A percentile compares a stretch with the other conserved stretches of the same genome.
Evolutionary conservation across 2,888 invertebrate species (phyloP).

Genomic region (Drosophila austrosaltans): DNA sequence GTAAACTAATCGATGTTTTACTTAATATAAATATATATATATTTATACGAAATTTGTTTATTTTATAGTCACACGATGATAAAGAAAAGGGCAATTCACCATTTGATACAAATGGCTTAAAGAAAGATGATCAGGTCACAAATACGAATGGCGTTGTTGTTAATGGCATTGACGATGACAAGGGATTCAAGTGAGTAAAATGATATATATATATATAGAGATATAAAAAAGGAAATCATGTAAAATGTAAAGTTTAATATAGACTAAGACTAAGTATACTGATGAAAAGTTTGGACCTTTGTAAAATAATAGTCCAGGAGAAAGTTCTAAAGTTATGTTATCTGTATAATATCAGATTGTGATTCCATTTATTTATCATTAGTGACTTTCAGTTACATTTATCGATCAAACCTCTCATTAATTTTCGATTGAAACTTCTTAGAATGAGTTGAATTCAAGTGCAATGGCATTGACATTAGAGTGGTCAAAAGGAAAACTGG

Average conservation of each 20-base stretch:
- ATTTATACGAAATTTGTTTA: conserved; percentile 4
- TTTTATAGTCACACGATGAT: conserved; percentile 83
- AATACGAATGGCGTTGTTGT: conserved; percentile 86
- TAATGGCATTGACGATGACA: conserved; percentile 93
- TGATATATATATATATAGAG: conserved; percentile 17
- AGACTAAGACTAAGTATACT: too few species aligned
- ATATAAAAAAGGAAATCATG: background rate
- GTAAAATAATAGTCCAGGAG: too few species aligned
- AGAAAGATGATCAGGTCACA: conserved; percentile 85
- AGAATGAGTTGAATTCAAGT: background rate
- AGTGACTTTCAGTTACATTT: too few species aligned
- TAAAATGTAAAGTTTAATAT: background rate
- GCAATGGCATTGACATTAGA: conserved; percentile 84
- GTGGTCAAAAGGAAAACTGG: conserved; percentile 73
- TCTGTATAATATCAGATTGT: too few species aligned
- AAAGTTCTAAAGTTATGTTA: too few species aligned
- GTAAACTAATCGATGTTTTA: conserved; percentile 58
- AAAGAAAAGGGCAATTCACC: conserved; percentile 86
- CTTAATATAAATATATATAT: background rate
- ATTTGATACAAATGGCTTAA: conserved; percentile 84
- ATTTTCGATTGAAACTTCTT: background rate
- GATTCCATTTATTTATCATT: too few species aligned
- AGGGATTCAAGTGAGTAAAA: conserved; percentile 93
- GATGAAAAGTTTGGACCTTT: too few species aligned
- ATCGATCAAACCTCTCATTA: background rate